Base-by-base conservation (phyloP, 2,888 invertebrate genomes). In the Scaptomyza flava region DNA sequence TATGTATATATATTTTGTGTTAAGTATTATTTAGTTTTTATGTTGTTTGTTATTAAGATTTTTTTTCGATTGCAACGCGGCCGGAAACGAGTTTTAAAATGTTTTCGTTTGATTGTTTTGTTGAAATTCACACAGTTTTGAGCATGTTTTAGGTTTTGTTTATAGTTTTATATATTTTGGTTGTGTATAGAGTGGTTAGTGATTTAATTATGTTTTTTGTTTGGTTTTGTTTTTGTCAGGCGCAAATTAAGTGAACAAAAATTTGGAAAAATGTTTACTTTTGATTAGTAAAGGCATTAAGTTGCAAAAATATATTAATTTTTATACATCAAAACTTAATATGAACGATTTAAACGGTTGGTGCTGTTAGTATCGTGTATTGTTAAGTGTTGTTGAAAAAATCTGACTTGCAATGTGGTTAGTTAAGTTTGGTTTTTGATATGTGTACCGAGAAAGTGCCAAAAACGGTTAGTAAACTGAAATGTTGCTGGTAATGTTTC, bases 231-330 rank as follows among this genome's bases (percentile, higher is more conserved):
- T 68, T 69, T 47, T 34, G 33, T 63, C 50, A 54, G 59, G 66
- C 68, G 73, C 67, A 71, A 72, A 70, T 76, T 27, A 5, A 56
- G 58, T 65, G 64, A 73, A 17, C 17, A 41, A 81, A 76, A 89
- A 89, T 86, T 89, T 89, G 73, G 79, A 81, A 86, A 87, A 89
- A 87, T 85, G 61, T 79, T 78, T 47, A 57, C 57, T 72, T 41
- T 53, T 52, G 64, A 87, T 89, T 86, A 89, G 84, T 89, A 68
- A 77, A 58, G 69, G 62, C 56, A 69, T 71, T 68, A 58, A 81
- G 20, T 59, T 57, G 48, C n/a, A n/a, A 45, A 59, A 57, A 38
- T 41, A 17, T 17, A 17, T 17, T 1, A 56, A 53, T 14, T 30
- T 57, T 36, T 14, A 51, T 31, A 33, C n/a, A 50, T 46, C 58